Base-by-base conservation (phyloP, 2,113 vertebrate genomes). In the Prunella himalayana region DNA sequence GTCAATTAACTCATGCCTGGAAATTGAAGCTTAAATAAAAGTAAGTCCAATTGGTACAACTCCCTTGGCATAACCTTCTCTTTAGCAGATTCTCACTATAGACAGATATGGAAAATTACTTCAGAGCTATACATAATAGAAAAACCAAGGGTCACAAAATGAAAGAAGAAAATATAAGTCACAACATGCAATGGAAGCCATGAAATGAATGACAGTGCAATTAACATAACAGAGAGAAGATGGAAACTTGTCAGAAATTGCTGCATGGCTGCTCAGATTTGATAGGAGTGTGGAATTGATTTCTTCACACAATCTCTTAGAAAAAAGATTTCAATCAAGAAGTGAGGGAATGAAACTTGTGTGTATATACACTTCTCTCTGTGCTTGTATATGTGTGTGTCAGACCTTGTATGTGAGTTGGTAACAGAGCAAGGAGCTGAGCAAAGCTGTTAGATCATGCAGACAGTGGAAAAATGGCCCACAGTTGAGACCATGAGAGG, bases 241-340 rank as follows among this genome's bases (percentile, higher is more conserved):
- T 20, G 53, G 86, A 94, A 92, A 94, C 86, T 89, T 91, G 86
- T 91, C 91, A 95, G 86, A 94, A 94, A 72, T 69, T 95, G 41
- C 59, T 86, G 31, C 75, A 86, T 75, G 70, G 73, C 53, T 88
- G 71, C 71, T 93, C 85, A 90, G 72, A 42, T 82, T 92, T 95
- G 85, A 85, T 73, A 79, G 69, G 50, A 82, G 35, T 92, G 75
- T 50, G 71, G 79, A 91, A 94, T 77, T 92, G 95, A 82, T 90
- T 96, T 96, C 66, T 87, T 97, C 90, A 88, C 87, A 75, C 87
- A 84, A 70, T 83, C 54, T 92, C 49, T 81, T 54, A 73, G 64
- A 89, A 91, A 89, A 88, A 90, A 86, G n/a, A 83, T 88, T 96
- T 94, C 92, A 90, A 92, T 91, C 92, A 93, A 79, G 83, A 97